These are phyloP conservation scores for Nothoprocta pentlandii DNA, from an alignment of 2,113 vertebrate species.

Conservation along the genomic window DNA sequence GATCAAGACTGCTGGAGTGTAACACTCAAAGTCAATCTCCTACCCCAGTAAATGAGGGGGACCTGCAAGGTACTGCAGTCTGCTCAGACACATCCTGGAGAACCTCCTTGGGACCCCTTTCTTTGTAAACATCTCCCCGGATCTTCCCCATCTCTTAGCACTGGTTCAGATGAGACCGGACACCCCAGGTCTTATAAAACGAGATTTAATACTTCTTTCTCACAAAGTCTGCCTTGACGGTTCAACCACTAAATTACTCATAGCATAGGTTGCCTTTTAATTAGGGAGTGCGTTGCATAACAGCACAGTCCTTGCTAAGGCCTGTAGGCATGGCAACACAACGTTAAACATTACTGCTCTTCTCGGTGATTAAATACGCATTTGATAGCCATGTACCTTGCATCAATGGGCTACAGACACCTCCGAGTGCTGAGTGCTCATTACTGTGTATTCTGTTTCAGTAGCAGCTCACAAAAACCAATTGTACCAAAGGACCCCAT, in stretches of 20 bases:
- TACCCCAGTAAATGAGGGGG: neutral
- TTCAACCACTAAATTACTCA: neutral
- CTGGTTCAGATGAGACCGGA: neutral
- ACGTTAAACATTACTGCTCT: neutral
- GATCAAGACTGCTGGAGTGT: neutral
- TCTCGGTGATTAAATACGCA: conserved; percentile 6
- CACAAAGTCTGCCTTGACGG: neutral
- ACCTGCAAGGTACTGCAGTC: neutral
- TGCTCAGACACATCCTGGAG: neutral
- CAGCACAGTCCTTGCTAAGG: neutral
- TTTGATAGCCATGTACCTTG: neutral
- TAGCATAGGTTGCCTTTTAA: neutral
- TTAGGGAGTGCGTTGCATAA: neutral
- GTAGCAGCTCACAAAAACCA: neutral
- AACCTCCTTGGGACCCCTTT: neutral
- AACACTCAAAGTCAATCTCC: neutral
- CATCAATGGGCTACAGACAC: neutral
- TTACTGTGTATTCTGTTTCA: neutral
- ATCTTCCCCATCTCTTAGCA: neutral
- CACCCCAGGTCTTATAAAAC: neutral
- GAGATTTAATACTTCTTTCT: neutral
- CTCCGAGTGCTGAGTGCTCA: neutral
- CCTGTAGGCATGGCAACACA: neutral
- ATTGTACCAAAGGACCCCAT: neutral
- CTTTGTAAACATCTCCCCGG: neutral